phyloP scores from a whole-genome alignment of 2,888 invertebrate genomes.

The Acrobasis repandana region DNA sequence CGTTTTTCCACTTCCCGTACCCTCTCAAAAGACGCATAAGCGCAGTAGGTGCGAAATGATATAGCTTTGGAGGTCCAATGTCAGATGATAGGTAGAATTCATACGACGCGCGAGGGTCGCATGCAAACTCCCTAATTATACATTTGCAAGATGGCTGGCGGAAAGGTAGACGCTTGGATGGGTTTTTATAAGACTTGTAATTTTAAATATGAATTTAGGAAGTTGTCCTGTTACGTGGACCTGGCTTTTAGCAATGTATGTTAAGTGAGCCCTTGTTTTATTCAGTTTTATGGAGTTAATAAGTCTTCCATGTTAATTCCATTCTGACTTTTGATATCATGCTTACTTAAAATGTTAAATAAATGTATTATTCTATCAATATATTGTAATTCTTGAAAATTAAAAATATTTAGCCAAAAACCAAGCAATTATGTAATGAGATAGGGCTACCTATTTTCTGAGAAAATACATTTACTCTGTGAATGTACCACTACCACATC shows the following conservation, averaged over 20 bases:
- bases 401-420: no score
- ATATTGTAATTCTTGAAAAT: no score
- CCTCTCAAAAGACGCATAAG: slow-evolving; percentile 47
- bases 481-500: no score
- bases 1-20: slow-evolving; percentile 54
- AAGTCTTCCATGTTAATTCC: no score
- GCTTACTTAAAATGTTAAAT: no score
- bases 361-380: no score
- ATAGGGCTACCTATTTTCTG: no score
- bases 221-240: neutral
- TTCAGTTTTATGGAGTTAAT: no score
- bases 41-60: slow-evolving; percentile 75
- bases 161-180: slow-evolving; percentile 49
- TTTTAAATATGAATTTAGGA: slow-evolving; percentile 19
- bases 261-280: no score
- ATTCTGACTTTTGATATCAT: no score
- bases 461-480: no score
- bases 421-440: no score
- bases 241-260: slow-evolving; percentile 1
- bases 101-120: slow-evolving; percentile 68
- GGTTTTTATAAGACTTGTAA: slow-evolving; percentile 34
- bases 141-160: slow-evolving; percentile 68
- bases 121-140: slow-evolving; percentile 80
- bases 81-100: slow-evolving; percentile 83
- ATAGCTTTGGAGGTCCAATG: slow-evolving; percentile 80